These are phyloP conservation scores for Drosophila anomelani DNA, from an alignment of 2,888 invertebrate genomes.

Conservation along the genomic window DNA sequence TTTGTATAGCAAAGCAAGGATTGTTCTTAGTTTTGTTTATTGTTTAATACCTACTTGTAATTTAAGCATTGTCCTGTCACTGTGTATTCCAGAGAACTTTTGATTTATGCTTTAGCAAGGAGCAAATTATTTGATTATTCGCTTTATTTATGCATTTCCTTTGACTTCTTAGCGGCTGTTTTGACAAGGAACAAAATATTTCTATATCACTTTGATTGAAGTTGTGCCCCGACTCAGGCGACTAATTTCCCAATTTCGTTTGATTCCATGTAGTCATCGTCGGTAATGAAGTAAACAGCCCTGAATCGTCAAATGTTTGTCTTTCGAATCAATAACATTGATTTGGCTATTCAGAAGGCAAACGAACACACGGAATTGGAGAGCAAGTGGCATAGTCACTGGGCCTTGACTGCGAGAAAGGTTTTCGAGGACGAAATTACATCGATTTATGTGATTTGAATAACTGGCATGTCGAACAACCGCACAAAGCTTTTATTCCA, in stretches of 20 bases:
- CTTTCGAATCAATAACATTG: slow-evolving; percentile 39
- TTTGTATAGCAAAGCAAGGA: not conserved
- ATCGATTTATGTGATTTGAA: slow-evolving; percentile 44
- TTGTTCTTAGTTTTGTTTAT: too few species aligned
- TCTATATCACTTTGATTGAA: not conserved
- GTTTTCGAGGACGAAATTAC: slow-evolving; percentile 23
- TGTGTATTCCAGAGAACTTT: not conserved
- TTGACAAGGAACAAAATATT: not conserved
- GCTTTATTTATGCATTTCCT: not conserved
- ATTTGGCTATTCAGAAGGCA: slow-evolving; percentile 18
- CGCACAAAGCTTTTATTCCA: slow-evolving; percentile 17
- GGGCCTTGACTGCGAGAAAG: slow-evolving; percentile 19
- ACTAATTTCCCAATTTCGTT: slow-evolving; percentile 15
- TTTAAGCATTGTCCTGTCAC: not conserved
- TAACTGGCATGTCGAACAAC: slow-evolving; percentile 29
- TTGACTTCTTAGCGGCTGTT: not conserved
- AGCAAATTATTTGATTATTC: not conserved
- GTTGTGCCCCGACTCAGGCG: not conserved
- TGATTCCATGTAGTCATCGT: slow-evolving; percentile 20
- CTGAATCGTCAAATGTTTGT: slow-evolving; percentile 25
- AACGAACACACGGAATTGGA: slow-evolving; percentile 12
- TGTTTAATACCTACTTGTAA: not conserved
- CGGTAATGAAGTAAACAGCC: slow-evolving; percentile 31
- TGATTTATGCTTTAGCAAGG: not conserved
- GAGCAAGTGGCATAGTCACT: slow-evolving; percentile 3